phyloP scores from a whole-genome alignment of 2,888 invertebrate species.

The Macaria notata region DNA sequence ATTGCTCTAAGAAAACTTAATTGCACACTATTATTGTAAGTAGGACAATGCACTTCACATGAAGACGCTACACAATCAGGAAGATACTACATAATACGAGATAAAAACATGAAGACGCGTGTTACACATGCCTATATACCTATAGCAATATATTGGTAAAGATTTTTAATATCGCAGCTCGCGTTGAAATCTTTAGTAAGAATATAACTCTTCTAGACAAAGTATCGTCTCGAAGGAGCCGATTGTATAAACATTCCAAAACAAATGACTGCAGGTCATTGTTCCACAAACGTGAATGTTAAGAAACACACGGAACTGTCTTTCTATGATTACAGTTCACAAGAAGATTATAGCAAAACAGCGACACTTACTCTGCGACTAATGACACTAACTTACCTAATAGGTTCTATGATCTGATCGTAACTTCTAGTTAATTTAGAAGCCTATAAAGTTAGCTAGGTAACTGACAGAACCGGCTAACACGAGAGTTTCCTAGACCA shows the following conservation, averaged over 20 bases:
- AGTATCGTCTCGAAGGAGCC: too few species aligned
- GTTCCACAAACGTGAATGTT: slow-evolving; percentile 12
- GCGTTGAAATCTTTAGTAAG: slow-evolving; percentile 13
- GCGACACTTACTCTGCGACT: neutral
- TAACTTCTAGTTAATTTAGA: slow-evolving; percentile 13
- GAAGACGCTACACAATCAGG: slow-evolving; percentile 14
- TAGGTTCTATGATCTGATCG: slow-evolving; percentile 9
- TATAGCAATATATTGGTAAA: too few species aligned
- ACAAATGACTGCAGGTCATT: slow-evolving; percentile 10
- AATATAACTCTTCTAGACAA: neutral
- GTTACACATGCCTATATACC: too few species aligned
- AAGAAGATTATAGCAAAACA: neutral
- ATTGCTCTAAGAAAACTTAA: slow-evolving; percentile 16
- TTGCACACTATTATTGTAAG: slow-evolving; percentile 15
- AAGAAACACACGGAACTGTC: slow-evolving; percentile 3
- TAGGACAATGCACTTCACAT: slow-evolving; percentile 20
- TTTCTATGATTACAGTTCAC: neutral
- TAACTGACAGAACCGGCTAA: neutral
- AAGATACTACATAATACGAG: slow-evolving; percentile 5
- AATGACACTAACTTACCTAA: slow-evolving; percentile 7
- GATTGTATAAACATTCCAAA: neutral
- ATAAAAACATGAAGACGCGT: neutral
- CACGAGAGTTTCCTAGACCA: slow-evolving; percentile 29
- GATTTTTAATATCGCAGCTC: neutral
- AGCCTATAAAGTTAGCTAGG: slow-evolving; percentile 2